Evolutionary conservation across 2,888 invertebrate species (phyloP).

Genomic region (Eilema caniola): DNA sequence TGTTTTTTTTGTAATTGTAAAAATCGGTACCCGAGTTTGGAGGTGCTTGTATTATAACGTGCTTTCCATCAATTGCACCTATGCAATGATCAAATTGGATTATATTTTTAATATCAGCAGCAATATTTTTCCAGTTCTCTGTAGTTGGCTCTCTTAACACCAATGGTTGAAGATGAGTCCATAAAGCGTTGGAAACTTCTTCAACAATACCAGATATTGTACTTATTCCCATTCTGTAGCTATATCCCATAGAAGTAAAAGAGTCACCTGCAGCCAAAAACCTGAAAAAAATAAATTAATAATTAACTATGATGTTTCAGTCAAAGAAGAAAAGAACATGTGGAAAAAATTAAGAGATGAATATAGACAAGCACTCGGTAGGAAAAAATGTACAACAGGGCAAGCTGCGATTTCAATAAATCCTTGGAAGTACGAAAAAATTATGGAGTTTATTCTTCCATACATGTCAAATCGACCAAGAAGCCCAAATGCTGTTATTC

Average conservation of each 20-base stretch:
- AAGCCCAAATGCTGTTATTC: slow-evolving; percentile 1
- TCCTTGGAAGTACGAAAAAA: slow-evolving; percentile 44
- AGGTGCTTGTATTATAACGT: no score
- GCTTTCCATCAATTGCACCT: no score
- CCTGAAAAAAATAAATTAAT: no score
- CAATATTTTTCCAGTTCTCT: slow-evolving; percentile 29
- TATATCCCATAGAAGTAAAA: slow-evolving; percentile 23
- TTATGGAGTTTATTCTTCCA: slow-evolving; percentile 42
- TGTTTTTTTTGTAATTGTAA: no score
- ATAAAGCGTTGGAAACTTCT: slow-evolving; percentile 34
- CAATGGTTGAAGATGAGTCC: slow-evolving; percentile 19
- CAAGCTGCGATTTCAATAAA: slow-evolving; percentile 32
- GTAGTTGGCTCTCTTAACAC: slow-evolving; percentile 19
- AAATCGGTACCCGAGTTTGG: no score
- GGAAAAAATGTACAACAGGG: slow-evolving; percentile 34
- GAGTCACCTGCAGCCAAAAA: slow-evolving; percentile 36
- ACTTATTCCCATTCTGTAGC: slow-evolving; percentile 27
- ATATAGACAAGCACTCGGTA: slow-evolving; percentile 44
- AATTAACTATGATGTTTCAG: no score
- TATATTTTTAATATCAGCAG: background rate
- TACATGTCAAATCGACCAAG: slow-evolving; percentile 11
- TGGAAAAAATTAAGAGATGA: slow-evolving; percentile 36
- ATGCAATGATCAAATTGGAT: no score
- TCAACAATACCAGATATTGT: slow-evolving; percentile 35
- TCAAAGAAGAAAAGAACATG: no score